phyloP scores from a whole-genome alignment of 2,113 vertebrate species.

The Uria aalge region DNA sequence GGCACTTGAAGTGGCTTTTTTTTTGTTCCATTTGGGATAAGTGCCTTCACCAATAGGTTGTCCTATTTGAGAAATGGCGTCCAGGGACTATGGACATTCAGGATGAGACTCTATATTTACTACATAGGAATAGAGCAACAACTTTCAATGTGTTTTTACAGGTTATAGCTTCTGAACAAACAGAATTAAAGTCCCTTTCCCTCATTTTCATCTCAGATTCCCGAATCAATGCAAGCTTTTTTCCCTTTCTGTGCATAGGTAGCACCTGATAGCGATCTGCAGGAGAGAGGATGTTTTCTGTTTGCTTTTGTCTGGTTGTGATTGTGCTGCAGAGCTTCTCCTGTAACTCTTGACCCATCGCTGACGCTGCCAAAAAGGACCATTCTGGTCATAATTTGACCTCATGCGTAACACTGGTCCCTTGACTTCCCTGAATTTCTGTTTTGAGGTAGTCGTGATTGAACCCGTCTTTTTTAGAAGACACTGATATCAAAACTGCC shows the following conservation, averaged over 20 bases:
- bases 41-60: neutral
- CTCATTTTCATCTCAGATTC: neutral
- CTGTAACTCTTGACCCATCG: neutral
- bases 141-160: neutral
- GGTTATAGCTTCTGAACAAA: neutral
- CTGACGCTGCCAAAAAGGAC: neutral
- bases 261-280: neutral
- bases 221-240: neutral
- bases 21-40: neutral
- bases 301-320: neutral
- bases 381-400: neutral
- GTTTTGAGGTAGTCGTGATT: too few relatives aligned
- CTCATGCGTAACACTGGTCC: neutral
- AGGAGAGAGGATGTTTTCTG: too few relatives aligned
- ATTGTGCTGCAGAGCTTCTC: neutral
- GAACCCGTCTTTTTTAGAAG: neutral
- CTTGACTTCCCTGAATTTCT: neutral
- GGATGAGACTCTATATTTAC: neutral
- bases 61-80: neutral
- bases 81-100: accelerated
- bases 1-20: neutral
- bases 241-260: neutral
- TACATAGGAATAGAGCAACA: neutral
- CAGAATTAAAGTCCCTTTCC: neutral
- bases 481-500: neutral